Evolutionary conservation across 1,140 invertebrate genomes (phyloP).

Genomic region (Drosophila albomicans): DNA sequence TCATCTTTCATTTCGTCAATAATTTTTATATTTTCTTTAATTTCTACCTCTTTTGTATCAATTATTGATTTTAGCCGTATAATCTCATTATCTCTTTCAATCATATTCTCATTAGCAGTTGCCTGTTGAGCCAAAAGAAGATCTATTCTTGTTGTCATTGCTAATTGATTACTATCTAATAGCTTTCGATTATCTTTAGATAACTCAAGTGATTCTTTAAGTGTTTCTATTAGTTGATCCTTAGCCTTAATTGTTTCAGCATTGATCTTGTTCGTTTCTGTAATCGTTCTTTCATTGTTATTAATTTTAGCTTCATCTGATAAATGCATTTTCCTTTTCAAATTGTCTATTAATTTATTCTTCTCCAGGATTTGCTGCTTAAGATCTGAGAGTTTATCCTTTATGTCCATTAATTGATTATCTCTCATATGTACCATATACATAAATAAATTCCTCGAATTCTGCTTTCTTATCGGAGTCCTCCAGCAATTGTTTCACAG

Average conservation of each 20-base stretch:
- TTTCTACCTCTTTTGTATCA: not conserved
- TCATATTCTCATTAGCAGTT: not conserved
- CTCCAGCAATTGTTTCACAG: not conserved
- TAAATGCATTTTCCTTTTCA: not conserved
- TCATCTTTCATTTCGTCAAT: no score
- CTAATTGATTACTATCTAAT: no score
- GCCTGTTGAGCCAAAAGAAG: not conserved
- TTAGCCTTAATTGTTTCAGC: not conserved
- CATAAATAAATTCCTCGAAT: not conserved
- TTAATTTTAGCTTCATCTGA: not conserved
- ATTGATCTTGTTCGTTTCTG: not conserved
- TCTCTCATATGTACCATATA: not conserved
- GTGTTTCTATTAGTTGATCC: not conserved
- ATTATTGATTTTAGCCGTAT: not conserved
- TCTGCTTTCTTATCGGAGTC: not conserved
- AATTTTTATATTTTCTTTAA: not conserved
- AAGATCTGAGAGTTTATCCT: not conserved
- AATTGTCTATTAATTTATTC: not conserved
- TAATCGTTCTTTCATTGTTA: no score
- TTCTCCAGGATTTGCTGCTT: not conserved
- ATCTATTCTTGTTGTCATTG: no score
- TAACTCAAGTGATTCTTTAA: not conserved
- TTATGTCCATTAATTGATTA: not conserved
- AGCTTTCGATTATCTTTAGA: not conserved
- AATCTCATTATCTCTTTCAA: conserved; percentile 1